Base-by-base conservation (phyloP, 2,888 invertebrate genomes). In the Caenorhabditis sinica region DNA sequence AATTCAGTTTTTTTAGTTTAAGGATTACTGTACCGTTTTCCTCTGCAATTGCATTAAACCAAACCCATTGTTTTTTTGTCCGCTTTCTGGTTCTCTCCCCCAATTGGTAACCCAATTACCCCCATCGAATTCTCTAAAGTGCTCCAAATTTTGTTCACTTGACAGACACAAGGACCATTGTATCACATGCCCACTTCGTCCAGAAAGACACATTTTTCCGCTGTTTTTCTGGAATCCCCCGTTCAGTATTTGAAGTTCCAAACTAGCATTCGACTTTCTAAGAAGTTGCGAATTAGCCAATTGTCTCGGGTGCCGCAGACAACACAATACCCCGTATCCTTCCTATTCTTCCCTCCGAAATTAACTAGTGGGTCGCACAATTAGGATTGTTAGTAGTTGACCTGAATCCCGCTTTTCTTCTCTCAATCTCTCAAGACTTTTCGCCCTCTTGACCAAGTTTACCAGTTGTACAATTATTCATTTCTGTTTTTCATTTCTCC, bases 311-410 rank as follows among this genome's bases (percentile, higher is more conserved):
- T n/a, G n/a, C 9, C 40, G 11, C 40, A 11, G 13, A 33, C n/a
- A 4, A 45, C 56, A 45, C 36, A 60, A 40, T 45, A 60, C 53
- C 60, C 45, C 49, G 49, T 49, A 20, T 49, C 53, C n/a, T 60
- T 51, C 49, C 43, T 25, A n/a, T 56, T 65, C 58, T 69, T 74
- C 45, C 43, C 17, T 49, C 68, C 60, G 69, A 69, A 77, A 77
- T 77, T 79, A 79, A 79, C 77, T 79, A 63, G 69, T 45, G 53
- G 58, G 69, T 60, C 76, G 68, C 49, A 77, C 76, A 77, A 77
- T 77, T 77, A 77, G 45, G 66, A 77, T 77, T 79, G 77, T 79
- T 69, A 69, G 77, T 79, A 71, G 77, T 79, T 79, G 77, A 79
- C 77, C 77, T 69, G 71, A 79, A 71, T 68, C 75, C 56, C 43